A percentile compares a stretch with the other conserved stretches of the same genome.
Evolutionary conservation across 2,888 invertebrate species (phyloP).

Genomic region (Pherbina coryleti): DNA sequence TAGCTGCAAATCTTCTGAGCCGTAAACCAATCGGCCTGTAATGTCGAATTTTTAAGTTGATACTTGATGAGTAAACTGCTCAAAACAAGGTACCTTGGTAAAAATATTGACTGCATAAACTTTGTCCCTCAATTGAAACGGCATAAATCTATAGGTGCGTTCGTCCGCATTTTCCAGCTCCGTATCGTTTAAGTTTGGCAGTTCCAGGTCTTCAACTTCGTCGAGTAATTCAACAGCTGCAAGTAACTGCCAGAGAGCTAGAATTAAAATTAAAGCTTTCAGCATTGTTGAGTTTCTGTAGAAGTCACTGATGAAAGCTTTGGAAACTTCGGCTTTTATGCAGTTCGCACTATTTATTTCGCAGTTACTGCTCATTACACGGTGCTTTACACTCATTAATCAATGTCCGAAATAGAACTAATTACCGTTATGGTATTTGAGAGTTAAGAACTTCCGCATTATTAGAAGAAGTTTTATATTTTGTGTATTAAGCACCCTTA

Average conservation of each 20-base stretch:
- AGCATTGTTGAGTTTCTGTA: background rate
- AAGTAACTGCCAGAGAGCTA: background rate
- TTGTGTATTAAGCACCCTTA: no score
- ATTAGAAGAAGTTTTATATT: no score
- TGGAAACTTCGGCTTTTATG: background rate
- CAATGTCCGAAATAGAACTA: background rate
- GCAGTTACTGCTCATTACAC: background rate
- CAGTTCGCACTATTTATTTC: background rate
- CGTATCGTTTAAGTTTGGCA: slow-evolving; percentile 8
- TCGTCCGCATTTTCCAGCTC: background rate
- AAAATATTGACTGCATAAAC: background rate
- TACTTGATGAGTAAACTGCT: background rate
- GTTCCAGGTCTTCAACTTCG: background rate
- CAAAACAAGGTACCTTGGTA: background rate
- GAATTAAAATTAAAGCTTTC: background rate
- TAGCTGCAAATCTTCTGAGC: slow-evolving; percentile 49
- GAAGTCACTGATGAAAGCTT: background rate
- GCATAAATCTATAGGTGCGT: background rate
- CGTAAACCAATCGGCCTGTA: slow-evolving; percentile 48
- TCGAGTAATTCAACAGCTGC: background rate
- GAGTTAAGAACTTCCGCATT: no score
- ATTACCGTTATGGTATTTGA: no score
- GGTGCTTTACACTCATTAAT: background rate
- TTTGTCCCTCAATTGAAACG: background rate
- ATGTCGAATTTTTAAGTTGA: background rate